These are phyloP conservation scores for Sarcophaga bullata DNA, from an alignment of 1,140 invertebrate genomes.

Conservation along the genomic window DNA sequence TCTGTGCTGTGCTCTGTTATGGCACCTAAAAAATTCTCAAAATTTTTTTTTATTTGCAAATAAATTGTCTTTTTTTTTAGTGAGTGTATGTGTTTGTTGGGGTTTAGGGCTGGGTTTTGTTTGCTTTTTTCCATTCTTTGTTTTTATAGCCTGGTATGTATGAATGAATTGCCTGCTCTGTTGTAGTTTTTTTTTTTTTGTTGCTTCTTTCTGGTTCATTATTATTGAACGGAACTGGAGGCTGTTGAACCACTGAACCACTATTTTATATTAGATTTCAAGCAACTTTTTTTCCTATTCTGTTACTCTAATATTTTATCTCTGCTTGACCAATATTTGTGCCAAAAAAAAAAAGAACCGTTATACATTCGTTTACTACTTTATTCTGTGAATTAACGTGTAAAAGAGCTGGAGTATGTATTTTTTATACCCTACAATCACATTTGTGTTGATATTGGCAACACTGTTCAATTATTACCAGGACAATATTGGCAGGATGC, in stretches of 20 bases:
- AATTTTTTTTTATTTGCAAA: background rate
- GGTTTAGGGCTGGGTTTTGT: conserved; percentile 7
- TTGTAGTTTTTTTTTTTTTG: background rate
- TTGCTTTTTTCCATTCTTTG: background rate
- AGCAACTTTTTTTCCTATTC: background rate
- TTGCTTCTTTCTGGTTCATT: background rate
- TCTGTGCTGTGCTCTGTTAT: background rate
- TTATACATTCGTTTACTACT: no score
- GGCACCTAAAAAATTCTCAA: background rate
- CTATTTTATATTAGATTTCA: no score
- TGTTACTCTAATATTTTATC: background rate
- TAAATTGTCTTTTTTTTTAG: background rate
- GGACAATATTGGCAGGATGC: no score
- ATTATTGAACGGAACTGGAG: background rate
- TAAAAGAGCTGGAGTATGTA: no score
- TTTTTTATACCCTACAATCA: no score
- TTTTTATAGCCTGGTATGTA: background rate
- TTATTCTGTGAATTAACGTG: no score
- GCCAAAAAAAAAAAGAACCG: background rate
- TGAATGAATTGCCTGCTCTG: conserved; percentile 9
- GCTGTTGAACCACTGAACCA: conserved; percentile 6
- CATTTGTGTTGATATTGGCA: no score
- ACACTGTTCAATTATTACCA: no score
- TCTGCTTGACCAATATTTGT: conserved; percentile 21
- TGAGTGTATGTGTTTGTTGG: background rate